These are phyloP conservation scores for Enteromius mattozi DNA, from an alignment of 2,797 vertebrate species.

Conservation along the genomic window DNA sequence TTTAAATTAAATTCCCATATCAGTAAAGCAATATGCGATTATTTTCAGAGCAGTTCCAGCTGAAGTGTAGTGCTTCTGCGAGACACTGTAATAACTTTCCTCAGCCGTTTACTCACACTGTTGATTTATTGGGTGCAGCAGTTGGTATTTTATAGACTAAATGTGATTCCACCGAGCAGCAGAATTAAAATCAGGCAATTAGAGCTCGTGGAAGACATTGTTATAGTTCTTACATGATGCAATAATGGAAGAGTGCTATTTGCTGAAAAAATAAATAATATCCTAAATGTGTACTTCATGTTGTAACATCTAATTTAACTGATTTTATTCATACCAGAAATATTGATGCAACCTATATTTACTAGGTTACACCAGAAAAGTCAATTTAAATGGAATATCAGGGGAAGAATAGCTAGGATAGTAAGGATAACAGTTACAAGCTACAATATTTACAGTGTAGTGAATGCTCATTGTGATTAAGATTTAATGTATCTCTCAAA, in stretches of 20 bases:
- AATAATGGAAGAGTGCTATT: background rate
- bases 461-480: no score
- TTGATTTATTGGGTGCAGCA: constrained; percentile 10
- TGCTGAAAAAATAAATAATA: background rate
- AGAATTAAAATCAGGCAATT: background rate
- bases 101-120: background rate
- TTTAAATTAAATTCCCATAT: background rate
- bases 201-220: background rate
- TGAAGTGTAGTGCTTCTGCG: background rate
- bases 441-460: no score
- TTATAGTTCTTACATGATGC: background rate
- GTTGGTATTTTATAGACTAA: background rate
- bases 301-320: background rate
- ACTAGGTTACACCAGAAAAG: background rate
- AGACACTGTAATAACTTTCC: background rate
- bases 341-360: background rate
- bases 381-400: background rate
- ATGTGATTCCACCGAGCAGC: background rate
- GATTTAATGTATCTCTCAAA: no score
- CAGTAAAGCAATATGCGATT: background rate
- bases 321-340: background rate
- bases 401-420: background rate
- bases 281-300: background rate
- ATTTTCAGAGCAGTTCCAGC: background rate
- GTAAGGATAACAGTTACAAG: background rate